Conservation (phyloP, 2,113 vertebrate genomes). For the Oncorhynchus mykiss region DNA sequence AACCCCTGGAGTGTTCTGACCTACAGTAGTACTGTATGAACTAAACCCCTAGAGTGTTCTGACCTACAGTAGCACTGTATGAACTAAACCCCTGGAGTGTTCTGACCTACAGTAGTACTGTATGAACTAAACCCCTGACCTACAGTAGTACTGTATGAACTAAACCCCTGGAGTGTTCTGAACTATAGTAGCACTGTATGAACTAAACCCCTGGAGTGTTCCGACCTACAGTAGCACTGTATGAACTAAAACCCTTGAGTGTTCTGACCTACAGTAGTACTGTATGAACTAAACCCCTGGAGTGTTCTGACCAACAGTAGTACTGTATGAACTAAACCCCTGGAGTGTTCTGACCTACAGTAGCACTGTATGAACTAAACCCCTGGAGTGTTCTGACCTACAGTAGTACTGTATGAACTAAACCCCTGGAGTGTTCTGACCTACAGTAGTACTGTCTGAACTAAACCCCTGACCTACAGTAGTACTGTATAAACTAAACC, state of each 20-base stretch:
- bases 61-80: not conserved
- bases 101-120: not conserved
- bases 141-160: no score
- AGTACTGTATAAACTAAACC: slow-evolving; percentile 14
- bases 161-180: slow-evolving; percentile 50
- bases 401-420: slow-evolving; percentile 11
- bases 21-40: not conserved
- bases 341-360: not conserved
- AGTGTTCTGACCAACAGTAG: slow-evolving; percentile 36
- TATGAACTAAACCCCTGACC: slow-evolving; percentile 35
- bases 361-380: slow-evolving; percentile 18
- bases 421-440: slow-evolving; percentile 58
- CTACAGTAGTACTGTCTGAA: not conserved
- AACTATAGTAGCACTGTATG: not conserved
- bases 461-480: slow-evolving; percentile 37
- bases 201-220: slow-evolving; percentile 60
- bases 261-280: slow-evolving; percentile 28
- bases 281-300: slow-evolving; percentile 40
- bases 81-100: slow-evolving; percentile 53
- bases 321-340: slow-evolving; percentile 30
- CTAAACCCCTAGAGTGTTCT: slow-evolving; percentile 64
- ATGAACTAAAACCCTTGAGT: slow-evolving; percentile 56
- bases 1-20: slow-evolving; percentile 57
- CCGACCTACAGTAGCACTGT: not conserved
- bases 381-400: slow-evolving; percentile 55